Evolutionary conservation across 2,888 invertebrate species (phyloP).

Genomic region (Unio pictorum): DNA sequence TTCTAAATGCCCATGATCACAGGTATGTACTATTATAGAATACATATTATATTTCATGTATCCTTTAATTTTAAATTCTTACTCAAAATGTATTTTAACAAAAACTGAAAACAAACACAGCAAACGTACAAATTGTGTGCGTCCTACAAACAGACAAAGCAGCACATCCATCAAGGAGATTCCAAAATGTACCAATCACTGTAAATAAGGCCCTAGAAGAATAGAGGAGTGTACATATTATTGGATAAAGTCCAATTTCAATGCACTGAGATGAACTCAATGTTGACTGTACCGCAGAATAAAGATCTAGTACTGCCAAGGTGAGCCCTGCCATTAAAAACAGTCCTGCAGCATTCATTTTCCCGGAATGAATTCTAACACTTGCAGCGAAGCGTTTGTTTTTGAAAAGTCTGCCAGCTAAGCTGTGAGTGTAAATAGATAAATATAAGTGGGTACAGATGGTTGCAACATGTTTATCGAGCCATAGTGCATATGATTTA

Average conservation of each 20-base stretch:
- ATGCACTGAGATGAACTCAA: slow-evolving; percentile 52
- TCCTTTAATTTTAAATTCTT: no score
- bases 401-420: slow-evolving; percentile 69
- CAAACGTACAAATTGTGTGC: slow-evolving; percentile 70
- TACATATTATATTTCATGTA: no score
- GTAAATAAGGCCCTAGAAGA: slow-evolving; percentile 64
- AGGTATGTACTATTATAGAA: no score
- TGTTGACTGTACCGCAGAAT: slow-evolving; percentile 19
- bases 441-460: no score
- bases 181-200: slow-evolving; percentile 69
- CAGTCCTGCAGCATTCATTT: slow-evolving; percentile 67
- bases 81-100: no score
- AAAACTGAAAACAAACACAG: slow-evolving; percentile 1
- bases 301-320: slow-evolving; percentile 38
- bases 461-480: no score
- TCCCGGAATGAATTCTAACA: slow-evolving; percentile 71
- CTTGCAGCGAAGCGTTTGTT: slow-evolving; percentile 69
- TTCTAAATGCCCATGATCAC: no score
- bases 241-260: slow-evolving; percentile 44
- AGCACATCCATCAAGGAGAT: slow-evolving; percentile 70
- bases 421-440: slow-evolving; percentile 70
- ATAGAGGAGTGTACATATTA: slow-evolving; percentile 65
- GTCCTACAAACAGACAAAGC: slow-evolving; percentile 72
- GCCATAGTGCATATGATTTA: no score
- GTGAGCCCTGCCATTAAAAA: slow-evolving; percentile 56